These are phyloP conservation scores for Peribatodes rhomboidaria DNA, from an alignment of 2,888 invertebrate genomes.

Conservation along the genomic window DNA sequence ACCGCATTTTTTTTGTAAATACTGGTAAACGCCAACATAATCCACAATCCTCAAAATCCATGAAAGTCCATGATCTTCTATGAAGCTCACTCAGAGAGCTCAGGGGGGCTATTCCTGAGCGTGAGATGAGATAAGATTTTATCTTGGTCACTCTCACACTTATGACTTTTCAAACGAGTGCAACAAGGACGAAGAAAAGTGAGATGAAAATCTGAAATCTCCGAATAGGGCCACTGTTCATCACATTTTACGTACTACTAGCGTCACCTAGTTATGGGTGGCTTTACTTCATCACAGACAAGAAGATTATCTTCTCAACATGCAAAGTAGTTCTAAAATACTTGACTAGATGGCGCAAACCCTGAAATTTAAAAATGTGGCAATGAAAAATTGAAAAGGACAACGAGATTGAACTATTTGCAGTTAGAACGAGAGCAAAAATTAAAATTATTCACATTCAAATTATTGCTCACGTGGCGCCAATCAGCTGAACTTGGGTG, in stretches of 20 bases:
- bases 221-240: too few species aligned
- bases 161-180: too few species aligned
- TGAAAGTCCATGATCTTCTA: too few species aligned
- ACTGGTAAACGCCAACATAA: too few species aligned
- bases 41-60: too few species aligned
- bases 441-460: constrained; percentile 2
- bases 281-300: neutral
- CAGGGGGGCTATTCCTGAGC: too few species aligned
- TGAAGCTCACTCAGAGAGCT: too few species aligned
- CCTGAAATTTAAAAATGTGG: neutral
- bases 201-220: too few species aligned
- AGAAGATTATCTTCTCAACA: neutral
- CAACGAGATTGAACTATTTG: neutral
- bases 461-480: constrained; percentile 28
- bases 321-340: neutral
- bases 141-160: too few species aligned
- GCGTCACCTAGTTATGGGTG: neutral
- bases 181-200: too few species aligned
- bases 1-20: too few species aligned
- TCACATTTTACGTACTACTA: neutral
- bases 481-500: constrained; percentile 27
- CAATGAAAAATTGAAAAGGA: constrained; percentile 8
- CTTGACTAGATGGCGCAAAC: constrained; percentile 28
- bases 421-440: constrained; percentile 22
- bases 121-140: too few species aligned